Evolutionary conservation across 2,888 invertebrate genomes (phyloP).

Genomic region (Dorcus hopei): DNA sequence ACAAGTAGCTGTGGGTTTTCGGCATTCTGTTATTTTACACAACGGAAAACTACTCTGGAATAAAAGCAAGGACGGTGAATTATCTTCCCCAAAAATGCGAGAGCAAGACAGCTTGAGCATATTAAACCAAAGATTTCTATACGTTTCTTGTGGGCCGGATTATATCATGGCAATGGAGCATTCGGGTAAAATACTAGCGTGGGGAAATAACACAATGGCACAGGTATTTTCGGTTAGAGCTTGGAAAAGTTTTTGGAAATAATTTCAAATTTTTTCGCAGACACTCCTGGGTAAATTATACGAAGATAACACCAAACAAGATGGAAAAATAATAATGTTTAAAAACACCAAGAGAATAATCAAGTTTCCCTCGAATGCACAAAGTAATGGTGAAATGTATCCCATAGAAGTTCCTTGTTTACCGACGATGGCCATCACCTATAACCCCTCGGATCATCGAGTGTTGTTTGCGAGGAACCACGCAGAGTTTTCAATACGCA

Average conservation of each 20-base stretch:
- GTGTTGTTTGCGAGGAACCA: conserved; percentile 34
- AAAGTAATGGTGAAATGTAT: conserved; percentile 38
- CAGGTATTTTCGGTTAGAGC: conserved; percentile 49
- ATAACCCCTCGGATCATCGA: conserved; percentile 40
- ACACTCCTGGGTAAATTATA: conserved; percentile 54
- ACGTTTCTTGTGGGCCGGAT: conserved; percentile 71
- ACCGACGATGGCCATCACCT: conserved; percentile 47
- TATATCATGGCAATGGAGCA: conserved; percentile 69
- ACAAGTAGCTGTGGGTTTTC: conserved; percentile 66
- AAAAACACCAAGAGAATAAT: conserved; percentile 72
- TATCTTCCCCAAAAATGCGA: conserved; percentile 66
- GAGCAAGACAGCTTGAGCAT: conserved; percentile 38
- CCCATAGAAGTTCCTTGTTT: conserved; percentile 48
- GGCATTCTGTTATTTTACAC: conserved; percentile 62
- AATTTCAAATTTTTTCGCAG: conserved; percentile 42
- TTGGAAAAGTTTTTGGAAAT: neutral
- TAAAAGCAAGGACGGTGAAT: conserved; percentile 84
- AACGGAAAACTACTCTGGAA: conserved; percentile 64
- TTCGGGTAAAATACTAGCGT: conserved; percentile 67
- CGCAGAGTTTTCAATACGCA: conserved; percentile 6
- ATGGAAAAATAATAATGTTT: conserved; percentile 62
- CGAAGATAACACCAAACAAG: conserved; percentile 56
- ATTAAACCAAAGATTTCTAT: conserved; percentile 39
- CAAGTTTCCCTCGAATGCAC: conserved; percentile 56
- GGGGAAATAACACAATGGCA: conserved; percentile 70